Percentiles rank a stretch among this genome's conserved stretches.
phyloP scores from a whole-genome alignment of 2,113 vertebrate genomes.

The Tetrao urogallus region DNA sequence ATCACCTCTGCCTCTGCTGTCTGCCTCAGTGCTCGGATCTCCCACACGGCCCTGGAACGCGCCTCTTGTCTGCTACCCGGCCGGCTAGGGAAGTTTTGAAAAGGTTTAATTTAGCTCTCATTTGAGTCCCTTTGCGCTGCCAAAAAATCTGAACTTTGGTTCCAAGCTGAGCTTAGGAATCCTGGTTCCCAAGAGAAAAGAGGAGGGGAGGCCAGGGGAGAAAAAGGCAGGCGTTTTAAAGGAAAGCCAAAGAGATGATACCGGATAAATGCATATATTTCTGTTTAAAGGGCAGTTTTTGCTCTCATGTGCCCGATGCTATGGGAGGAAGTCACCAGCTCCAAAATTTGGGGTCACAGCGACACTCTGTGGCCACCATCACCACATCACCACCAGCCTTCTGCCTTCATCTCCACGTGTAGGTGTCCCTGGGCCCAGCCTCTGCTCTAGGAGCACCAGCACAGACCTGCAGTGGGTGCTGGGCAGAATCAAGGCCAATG shows the following conservation, averaged over 20 bases:
- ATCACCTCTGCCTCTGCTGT: conserved; percentile 58
- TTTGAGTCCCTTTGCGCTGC: conserved; percentile 23
- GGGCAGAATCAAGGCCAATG: neutral
- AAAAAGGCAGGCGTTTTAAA: neutral
- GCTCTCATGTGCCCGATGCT: neutral
- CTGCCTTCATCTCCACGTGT: rapidly evolving
- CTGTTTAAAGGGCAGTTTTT: neutral
- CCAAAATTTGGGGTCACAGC: conserved; percentile 52
- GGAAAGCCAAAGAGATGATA: neutral
- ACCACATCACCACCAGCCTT: neutral
- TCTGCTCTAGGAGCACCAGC: neutral
- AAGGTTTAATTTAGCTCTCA: conserved; percentile 65
- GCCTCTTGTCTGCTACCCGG: conserved; percentile 63
- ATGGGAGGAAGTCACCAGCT: neutral
- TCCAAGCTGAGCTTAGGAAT: conserved; percentile 55
- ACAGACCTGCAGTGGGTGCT: neutral
- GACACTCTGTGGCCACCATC: conserved; percentile 54
- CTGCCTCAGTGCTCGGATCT: conserved; percentile 44
- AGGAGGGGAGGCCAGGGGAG: neutral
- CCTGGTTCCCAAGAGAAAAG: conserved; percentile 47
- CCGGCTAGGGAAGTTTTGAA: conserved; percentile 46
- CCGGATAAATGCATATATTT: neutral
- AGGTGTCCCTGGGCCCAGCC: neutral
- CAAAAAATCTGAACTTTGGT: conserved; percentile 62
- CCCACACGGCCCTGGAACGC: conserved; percentile 58